A percentile compares a stretch with the other conserved stretches of the same genome.
These are phyloP conservation scores for Keiferia lycopersicella DNA, from an alignment of 2,888 invertebrate genomes.

Conservation along the genomic window DNA sequence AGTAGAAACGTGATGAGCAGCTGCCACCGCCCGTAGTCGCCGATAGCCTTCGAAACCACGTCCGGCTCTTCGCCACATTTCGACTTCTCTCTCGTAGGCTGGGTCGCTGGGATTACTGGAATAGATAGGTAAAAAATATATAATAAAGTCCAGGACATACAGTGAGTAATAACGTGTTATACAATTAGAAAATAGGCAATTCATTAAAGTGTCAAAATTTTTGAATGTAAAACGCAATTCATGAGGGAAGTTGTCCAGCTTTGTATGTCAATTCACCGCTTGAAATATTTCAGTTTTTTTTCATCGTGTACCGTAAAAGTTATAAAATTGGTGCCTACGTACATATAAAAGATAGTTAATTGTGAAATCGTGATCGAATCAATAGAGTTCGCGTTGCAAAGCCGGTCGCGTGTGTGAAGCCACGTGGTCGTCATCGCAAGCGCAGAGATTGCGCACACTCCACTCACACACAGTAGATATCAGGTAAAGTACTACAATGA, in stretches of 20 bases:
- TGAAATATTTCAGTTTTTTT: no score
- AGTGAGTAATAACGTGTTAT: no score
- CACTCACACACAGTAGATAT: constrained; percentile 22
- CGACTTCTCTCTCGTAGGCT: constrained; percentile 59
- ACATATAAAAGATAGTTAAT: not conserved
- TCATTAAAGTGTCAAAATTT: no score
- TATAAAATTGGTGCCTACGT: not conserved
- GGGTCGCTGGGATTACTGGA: constrained; percentile 70
- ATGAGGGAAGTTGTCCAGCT: not conserved
- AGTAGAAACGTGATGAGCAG: constrained; percentile 86
- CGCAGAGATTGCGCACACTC: constrained; percentile 42
- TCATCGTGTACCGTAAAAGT: no score
- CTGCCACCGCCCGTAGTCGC: constrained; percentile 90
- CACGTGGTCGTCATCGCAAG: constrained; percentile 38
- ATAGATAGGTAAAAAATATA: constrained; percentile 39
- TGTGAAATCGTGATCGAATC: constrained; percentile 11
- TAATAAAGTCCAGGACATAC: no score
- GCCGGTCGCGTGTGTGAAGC: constrained; percentile 38
- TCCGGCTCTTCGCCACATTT: constrained; percentile 72
- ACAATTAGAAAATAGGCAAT: no score
- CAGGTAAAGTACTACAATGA: no score
- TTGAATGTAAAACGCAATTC: no score
- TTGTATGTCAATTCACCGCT: no score
- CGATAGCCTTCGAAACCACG: constrained; percentile 85
- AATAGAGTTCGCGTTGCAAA: constrained; percentile 24